A percentile compares a stretch with the other conserved stretches of the same genome.
phyloP scores from a whole-genome alignment of 2,113 vertebrate species.

The Triplophysa rosa region DNA sequence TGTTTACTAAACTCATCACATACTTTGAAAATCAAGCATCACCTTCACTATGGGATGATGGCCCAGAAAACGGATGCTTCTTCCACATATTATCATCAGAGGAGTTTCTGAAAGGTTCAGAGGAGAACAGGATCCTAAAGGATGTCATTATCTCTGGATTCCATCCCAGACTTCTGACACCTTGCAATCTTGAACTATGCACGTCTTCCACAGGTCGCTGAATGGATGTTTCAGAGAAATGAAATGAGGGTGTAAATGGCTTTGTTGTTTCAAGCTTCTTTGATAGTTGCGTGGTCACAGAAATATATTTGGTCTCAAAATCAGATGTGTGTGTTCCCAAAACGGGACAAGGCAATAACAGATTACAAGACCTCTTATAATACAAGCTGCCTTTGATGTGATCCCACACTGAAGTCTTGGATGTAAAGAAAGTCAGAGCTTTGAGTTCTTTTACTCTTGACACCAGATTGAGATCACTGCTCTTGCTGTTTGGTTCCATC shows the following conservation, averaged over 20 bases:
- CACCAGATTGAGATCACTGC: background rate
- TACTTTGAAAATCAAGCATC: background rate
- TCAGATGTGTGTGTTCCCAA: background rate
- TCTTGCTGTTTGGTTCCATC: slow-evolving; percentile 4
- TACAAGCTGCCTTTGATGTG: slow-evolving; percentile 48
- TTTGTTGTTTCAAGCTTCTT: slow-evolving; percentile 5
- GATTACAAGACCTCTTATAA: slow-evolving; percentile 7
- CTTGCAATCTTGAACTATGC: slow-evolving; percentile 13
- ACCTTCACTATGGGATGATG: slow-evolving; percentile 22
- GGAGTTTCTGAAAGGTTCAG: slow-evolving; percentile 13
- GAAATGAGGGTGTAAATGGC: background rate
- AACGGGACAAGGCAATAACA: background rate
- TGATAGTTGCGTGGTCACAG: background rate
- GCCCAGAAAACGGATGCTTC: background rate
- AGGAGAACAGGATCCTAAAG: background rate
- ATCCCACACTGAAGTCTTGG: slow-evolving; percentile 57
- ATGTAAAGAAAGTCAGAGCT: slow-evolving; percentile 10
- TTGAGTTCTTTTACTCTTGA: background rate
- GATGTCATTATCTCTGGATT: slow-evolving; percentile 25
- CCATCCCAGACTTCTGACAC: background rate
- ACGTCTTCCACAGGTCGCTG: slow-evolving; percentile 20
- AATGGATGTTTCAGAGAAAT: background rate
- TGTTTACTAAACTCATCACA: background rate
- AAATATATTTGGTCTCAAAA: background rate
- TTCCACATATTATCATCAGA: slow-evolving; percentile 11